Evolutionary conservation across 2,113 vertebrate genomes (phyloP).

Genomic region (Callorhinus ursinus): DNA sequence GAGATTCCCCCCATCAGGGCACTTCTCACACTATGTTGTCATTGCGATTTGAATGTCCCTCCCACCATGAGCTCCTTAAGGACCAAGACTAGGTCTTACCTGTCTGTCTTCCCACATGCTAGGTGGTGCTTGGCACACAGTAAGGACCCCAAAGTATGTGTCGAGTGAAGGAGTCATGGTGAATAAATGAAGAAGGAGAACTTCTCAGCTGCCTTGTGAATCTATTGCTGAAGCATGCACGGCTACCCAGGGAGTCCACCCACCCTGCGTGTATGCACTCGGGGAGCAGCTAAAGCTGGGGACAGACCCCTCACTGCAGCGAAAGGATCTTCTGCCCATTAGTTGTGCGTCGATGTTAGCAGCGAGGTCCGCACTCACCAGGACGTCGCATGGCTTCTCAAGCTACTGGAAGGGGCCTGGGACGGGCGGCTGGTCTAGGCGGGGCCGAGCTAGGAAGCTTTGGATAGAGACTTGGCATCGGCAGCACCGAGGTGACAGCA

Average conservation of each 20-base stretch:
- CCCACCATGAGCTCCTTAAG: not conserved
- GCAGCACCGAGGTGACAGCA: accelerated
- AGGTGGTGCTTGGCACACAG: not conserved
- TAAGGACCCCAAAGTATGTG: not conserved
- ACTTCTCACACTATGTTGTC: not conserved
- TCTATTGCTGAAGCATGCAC: not conserved
- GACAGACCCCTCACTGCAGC: accelerated
- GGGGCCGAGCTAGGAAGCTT: not conserved
- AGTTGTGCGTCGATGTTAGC: not conserved
- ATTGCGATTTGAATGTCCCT: no score
- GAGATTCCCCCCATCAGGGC: not conserved
- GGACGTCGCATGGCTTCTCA: no score
- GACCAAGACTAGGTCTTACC: not conserved
- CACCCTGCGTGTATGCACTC: not conserved
- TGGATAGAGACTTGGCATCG: not conserved
- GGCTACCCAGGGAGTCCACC: not conserved
- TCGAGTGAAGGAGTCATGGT: not conserved
- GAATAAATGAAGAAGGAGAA: not conserved
- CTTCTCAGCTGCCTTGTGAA: not conserved
- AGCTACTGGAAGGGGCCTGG: not conserved
- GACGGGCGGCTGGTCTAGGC: not conserved
- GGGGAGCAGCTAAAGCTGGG: not conserved
- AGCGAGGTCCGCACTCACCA: accelerated
- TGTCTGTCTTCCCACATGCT: not conserved
- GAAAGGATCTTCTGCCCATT: not conserved